phyloP scores from a whole-genome alignment of 2,797 vertebrate species.

The Pseudochirops cupreus region DNA sequence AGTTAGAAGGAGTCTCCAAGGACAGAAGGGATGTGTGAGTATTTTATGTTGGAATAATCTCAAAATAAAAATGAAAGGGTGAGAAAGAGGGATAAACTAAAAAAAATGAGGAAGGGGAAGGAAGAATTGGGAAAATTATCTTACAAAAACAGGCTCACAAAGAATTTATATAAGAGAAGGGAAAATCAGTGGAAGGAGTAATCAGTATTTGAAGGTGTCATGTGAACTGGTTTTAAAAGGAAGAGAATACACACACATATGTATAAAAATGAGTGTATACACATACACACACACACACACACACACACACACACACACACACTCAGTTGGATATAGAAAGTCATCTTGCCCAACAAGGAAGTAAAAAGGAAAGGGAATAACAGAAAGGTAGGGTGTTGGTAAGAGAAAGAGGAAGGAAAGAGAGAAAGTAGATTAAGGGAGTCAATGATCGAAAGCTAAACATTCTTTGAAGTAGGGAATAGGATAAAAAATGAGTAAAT shows the following conservation, averaged over 20 bases:
- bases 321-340: too few relatives aligned
- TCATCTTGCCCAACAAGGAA: too few relatives aligned
- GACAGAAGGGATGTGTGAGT: not conserved
- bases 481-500: not conserved
- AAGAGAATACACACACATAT: too few relatives aligned
- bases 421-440: not conserved
- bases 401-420: not conserved
- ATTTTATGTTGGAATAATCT: not conserved
- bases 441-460: not conserved
- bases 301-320: too few relatives aligned
- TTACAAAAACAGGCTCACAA: not conserved
- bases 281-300: too few relatives aligned
- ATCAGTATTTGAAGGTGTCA: not conserved
- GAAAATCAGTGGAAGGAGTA: not conserved
- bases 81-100: not conserved
- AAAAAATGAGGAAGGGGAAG: not conserved
- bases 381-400: not conserved
- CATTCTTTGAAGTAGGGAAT: not conserved
- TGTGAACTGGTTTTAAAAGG: not conserved
- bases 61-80: not conserved
- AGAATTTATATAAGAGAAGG: not conserved
- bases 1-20: not conserved
- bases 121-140: not conserved
- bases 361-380: too few relatives aligned
- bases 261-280: too few relatives aligned